Base-by-base conservation (phyloP, 2,888 invertebrate genomes). In the Caenorhabditis parvicauda region DNA sequence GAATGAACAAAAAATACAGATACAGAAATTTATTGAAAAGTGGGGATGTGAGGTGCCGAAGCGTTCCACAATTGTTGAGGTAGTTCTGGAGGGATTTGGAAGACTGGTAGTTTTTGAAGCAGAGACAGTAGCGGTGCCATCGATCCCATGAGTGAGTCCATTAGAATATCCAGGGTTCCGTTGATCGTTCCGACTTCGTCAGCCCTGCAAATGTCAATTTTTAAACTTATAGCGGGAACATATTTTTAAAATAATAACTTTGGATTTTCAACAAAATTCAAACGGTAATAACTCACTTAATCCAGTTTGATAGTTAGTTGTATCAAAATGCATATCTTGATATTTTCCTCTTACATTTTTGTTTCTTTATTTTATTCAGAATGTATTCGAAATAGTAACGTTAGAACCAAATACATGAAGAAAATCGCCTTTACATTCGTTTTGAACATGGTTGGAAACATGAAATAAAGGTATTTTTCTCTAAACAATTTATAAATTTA, bases 91-190 rank as follows among this genome's bases (percentile, higher is more conserved):
- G 67, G 59, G 17, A 50, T 42, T 25, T 50, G 50, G 21, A 63
- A 59, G 17, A 45, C 59, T 5, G 75, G 75, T 19, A 75, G 52
- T 28, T 68, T 71, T 22, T 58, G 49, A 2, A 68, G 47, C n/a
- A 72, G 59, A 3, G 70, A 64, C 6, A 75, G 54, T 17, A 75
- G 54, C 9, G 75, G 74, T 2, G 59, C 73, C 53, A 75, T 67
- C 12, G 72, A 67, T 14, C 71, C 68, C 48, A 72, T 50, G 22
- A 77, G 55, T n/a, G 72, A 59, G 59, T 77, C 77, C 76, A 77
- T 75, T 50, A 77, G 39, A 19, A 77, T 55, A 50, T 77, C 77
- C 17, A 77, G 60, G 1, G 76, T 63, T 35, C 77, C 77, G 28
- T 73, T 66, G 14, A 75, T 66, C 7, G 72, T 68, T 19, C 75